Conservation (phyloP, 2,113 vertebrate genomes). For the Grus americana region DNA sequence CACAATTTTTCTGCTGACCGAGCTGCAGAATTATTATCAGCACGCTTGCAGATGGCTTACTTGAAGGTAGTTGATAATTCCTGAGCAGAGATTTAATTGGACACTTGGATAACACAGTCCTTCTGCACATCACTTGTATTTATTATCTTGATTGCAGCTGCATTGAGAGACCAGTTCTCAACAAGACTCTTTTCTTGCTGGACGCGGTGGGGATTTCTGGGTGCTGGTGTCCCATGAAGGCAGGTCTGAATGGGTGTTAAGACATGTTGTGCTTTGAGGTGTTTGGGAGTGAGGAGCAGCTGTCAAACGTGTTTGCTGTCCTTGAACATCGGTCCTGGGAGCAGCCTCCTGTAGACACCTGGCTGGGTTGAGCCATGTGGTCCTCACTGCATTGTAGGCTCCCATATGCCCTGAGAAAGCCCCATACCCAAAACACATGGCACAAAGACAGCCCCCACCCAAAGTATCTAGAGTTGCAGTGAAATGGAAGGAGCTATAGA, state of each 20-base stretch:
- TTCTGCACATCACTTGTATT: not conserved
- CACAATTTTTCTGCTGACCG: not conserved
- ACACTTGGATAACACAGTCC: not conserved
- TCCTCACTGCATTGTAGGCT: not conserved
- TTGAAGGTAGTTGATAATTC: not conserved
- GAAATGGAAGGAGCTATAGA: not conserved
- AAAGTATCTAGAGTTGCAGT: no score
- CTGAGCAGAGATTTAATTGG: not conserved
- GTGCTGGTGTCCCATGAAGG: not conserved
- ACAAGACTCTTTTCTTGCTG: not conserved
- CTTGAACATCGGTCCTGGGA: not conserved
- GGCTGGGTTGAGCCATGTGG: not conserved
- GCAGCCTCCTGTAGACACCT: not conserved
- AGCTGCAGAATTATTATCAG: not conserved
- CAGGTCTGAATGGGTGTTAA: not conserved
- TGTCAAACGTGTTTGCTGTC: not conserved
- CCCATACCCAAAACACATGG: rapidly evolving
- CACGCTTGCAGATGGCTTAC: not conserved
- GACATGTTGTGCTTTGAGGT: not conserved
- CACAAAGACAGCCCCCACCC: not conserved
- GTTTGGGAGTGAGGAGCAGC: not conserved
- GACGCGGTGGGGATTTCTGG: not conserved
- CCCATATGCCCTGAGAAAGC: rapidly evolving
- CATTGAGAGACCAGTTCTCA: not conserved
- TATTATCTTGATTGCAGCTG: not conserved